A percentile compares a stretch with the other conserved stretches of the same genome.
Evolutionary conservation across 2,113 vertebrate genomes (phyloP).

Genomic region (Oreochromis spilurus): DNA sequence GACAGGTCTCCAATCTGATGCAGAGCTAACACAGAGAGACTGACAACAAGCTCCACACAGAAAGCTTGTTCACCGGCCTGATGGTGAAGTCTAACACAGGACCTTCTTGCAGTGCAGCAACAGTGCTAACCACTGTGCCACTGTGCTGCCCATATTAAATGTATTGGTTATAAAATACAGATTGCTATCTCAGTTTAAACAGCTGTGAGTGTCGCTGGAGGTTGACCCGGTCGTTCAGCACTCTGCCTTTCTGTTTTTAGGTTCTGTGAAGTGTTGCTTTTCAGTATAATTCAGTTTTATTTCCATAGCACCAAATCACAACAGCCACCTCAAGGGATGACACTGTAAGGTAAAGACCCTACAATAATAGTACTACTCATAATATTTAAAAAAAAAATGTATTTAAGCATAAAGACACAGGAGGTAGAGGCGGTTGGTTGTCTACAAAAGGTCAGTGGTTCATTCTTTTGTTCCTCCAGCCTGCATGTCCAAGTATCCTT

Average conservation of each 20-base stretch:
- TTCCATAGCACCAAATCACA: too few species aligned
- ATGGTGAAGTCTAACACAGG: background rate
- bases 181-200: background rate
- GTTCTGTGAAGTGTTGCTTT: too few species aligned
- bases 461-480: background rate
- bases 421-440: background rate
- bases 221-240: fast-evolving
- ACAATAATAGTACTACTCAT: too few species aligned
- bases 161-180: background rate
- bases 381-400: too few species aligned
- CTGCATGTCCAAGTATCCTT: background rate
- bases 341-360: too few species aligned
- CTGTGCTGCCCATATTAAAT: background rate
- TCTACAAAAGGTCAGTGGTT: background rate
- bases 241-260: background rate
- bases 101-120: background rate
- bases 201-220: fast-evolving
- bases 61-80: background rate
- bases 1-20: fast-evolving
- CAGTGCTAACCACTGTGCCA: background rate
- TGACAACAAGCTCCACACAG: background rate
- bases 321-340: too few species aligned
- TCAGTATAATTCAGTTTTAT: too few species aligned
- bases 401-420: too few species aligned
- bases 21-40: background rate